phyloP scores from a whole-genome alignment of 2,113 vertebrate genomes.

The Naja naja region DNA sequence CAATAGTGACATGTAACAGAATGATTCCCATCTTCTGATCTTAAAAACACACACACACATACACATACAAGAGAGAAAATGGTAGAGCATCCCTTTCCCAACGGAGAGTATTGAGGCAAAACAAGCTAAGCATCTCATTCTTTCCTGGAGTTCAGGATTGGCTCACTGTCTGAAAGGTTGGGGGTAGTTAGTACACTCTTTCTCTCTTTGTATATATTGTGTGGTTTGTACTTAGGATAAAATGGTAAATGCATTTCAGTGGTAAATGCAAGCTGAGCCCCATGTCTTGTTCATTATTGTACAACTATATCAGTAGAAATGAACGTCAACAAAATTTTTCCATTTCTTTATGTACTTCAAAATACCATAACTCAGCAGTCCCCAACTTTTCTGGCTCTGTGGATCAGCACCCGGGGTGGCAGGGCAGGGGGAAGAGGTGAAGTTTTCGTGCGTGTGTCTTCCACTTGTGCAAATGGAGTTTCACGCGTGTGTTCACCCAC shows the following conservation, averaged over 20 bases:
- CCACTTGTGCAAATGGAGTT: neutral
- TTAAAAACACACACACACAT: neutral
- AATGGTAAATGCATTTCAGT: neutral
- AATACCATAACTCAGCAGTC: neutral
- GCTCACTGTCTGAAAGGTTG: neutral
- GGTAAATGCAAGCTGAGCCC: neutral
- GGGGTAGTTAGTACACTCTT: neutral
- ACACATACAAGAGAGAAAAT: neutral
- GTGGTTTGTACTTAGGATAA: neutral
- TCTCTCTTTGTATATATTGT: neutral
- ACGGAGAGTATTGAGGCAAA: neutral
- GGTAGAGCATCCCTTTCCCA: neutral
- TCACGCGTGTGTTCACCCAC: accelerated
- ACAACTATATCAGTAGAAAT: neutral
- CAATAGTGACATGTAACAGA: neutral
- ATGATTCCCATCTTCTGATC: neutral
- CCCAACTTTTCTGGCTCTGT: neutral
- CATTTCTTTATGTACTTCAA: neutral
- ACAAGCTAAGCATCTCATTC: neutral
- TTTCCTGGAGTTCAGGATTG: neutral
- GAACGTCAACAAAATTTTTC: neutral
- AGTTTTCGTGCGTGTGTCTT: neutral
- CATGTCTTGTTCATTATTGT: neutral
- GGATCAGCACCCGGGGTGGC: neutral
- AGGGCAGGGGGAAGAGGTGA: neutral